Evolutionary conservation across 2,888 invertebrate species (phyloP).

Genomic region (Drosophila pullipes): DNA sequence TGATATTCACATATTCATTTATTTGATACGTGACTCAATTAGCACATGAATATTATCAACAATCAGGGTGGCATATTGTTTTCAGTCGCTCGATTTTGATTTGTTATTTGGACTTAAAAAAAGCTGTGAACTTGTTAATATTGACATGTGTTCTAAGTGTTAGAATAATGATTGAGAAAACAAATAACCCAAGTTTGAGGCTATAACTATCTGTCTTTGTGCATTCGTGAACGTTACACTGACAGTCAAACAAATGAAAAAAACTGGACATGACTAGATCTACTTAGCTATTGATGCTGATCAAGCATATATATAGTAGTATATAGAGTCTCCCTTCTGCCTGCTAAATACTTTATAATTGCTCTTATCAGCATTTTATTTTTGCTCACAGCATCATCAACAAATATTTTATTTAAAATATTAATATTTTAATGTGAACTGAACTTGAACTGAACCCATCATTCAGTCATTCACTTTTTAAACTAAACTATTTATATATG

Average conservation of each 20-base stretch:
- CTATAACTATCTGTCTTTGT: too few species aligned
- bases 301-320: background rate
- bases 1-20: background rate
- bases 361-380: background rate
- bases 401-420: background rate
- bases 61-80: background rate
- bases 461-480: background rate
- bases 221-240: background rate
- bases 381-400: background rate
- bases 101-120: background rate
- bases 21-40: background rate
- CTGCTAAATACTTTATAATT: background rate
- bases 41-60: background rate
- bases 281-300: background rate
- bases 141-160: background rate
- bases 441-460: background rate
- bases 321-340: background rate
- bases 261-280: background rate
- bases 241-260: background rate
- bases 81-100: background rate
- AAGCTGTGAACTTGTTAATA: background rate
- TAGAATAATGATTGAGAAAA: background rate
- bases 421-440: background rate
- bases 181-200: too few species aligned
- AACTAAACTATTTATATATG: background rate